Conservation (phyloP, 2,797 vertebrate genomes). For the Gephyroberyx darwinii region DNA sequence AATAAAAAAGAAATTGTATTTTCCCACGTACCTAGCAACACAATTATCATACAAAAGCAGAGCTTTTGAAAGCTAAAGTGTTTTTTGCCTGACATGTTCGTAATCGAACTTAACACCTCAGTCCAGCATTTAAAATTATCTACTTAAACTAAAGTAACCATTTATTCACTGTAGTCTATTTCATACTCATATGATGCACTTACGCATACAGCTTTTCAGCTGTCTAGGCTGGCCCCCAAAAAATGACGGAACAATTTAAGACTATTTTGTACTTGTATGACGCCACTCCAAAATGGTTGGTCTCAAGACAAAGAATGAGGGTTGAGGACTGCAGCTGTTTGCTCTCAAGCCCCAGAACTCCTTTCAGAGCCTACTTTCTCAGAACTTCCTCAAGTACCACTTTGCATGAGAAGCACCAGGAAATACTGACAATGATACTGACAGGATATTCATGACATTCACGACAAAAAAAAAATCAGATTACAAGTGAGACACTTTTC, state of each 20-base stretch:
- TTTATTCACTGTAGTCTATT: conserved; percentile 37
- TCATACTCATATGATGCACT: conserved; percentile 39
- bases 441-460: conserved; percentile 68
- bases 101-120: conserved; percentile 10
- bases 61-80: conserved; percentile 19
- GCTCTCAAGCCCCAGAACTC: conserved; percentile 72
- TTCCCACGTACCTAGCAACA: not conserved
- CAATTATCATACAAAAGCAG: conserved; percentile 9
- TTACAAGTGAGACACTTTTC: conserved; percentile 52
- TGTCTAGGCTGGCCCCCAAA: conserved; percentile 39
- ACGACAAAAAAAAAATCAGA: conserved; percentile 31
- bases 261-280: conserved; percentile 66
- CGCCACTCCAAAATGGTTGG: conserved; percentile 63
- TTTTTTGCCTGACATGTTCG: conserved; percentile 9
- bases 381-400: conserved; percentile 79
- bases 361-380: conserved; percentile 69
- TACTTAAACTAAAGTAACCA: conserved; percentile 35
- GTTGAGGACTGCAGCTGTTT: conserved; percentile 80
- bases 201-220: conserved; percentile 37
- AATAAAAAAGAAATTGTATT: not conserved
- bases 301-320: conserved; percentile 60
- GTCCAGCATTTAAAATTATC: conserved; percentile 40
- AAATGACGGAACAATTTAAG: conserved; percentile 61
- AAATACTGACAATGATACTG: conserved; percentile 75
- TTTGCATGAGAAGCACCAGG: conserved; percentile 75